Conservation (phyloP, 1,140 invertebrate species). For the Reticulitermes speratus region DNA sequence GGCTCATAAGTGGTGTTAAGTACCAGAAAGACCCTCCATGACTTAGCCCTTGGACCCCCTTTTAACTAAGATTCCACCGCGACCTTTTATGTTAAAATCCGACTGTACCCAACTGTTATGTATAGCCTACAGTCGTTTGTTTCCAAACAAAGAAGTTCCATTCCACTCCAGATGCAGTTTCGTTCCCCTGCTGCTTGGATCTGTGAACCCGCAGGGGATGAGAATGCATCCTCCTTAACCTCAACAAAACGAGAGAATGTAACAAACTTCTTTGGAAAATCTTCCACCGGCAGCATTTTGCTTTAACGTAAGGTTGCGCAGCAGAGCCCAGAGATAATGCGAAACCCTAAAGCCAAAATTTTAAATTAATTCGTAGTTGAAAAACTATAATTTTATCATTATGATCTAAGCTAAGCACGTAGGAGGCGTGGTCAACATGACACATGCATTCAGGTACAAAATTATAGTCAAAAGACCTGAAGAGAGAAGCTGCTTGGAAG, state of each 20-base stretch:
- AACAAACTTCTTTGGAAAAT: not conserved
- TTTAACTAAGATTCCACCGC: too few relatives aligned
- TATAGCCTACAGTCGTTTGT: not conserved
- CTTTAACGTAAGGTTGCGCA: not conserved
- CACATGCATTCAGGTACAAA: too few relatives aligned
- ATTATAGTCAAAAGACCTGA: too few relatives aligned
- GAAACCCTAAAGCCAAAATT: too few relatives aligned
- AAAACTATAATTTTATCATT: not conserved
- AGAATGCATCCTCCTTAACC: not conserved
- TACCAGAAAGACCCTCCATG: too few relatives aligned
- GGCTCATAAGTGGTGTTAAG: too few relatives aligned
- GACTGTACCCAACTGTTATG: not conserved
- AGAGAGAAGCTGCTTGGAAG: too few relatives aligned
- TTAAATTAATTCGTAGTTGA: not conserved
- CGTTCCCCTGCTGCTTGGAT: not conserved
- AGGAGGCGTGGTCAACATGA: too few relatives aligned
- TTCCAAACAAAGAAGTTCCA: slow-evolving; percentile 7
- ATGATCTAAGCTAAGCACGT: too few relatives aligned
- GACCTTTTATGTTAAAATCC: too few relatives aligned
- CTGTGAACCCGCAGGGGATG: not conserved
- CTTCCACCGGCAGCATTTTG: not conserved
- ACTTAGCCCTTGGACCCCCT: too few relatives aligned
- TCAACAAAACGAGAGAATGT: not conserved
- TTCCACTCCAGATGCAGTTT: not conserved
- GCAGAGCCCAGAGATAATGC: not conserved